Percentiles rank a stretch among this genome's conserved stretches.
These are phyloP conservation scores for Dromaius novaehollandiae DNA, from an alignment of 2,113 vertebrate genomes.

Conservation along the genomic window DNA sequence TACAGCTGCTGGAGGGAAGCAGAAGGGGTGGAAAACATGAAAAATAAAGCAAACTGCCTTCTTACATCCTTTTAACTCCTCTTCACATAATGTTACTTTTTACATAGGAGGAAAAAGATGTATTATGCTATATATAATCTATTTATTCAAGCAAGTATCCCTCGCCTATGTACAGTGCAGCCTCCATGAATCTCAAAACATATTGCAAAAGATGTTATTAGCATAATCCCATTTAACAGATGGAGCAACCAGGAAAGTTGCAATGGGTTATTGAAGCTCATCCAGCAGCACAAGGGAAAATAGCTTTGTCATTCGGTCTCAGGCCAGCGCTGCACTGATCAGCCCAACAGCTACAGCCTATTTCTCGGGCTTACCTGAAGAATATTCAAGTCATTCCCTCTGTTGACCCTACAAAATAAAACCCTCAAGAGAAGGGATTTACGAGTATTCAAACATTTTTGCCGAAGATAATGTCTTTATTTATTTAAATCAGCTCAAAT, in stretches of 20 bases:
- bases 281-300: background rate
- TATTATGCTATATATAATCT: background rate
- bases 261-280: background rate
- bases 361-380: background rate
- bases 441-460: background rate
- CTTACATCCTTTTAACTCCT: background rate
- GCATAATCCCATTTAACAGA: conserved; percentile 18
- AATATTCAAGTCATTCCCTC: background rate
- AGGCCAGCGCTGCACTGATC: background rate
- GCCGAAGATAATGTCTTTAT: background rate
- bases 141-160: background rate
- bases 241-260: conserved; percentile 14
- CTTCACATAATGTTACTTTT: background rate
- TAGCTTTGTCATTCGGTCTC: background rate
- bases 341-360: background rate
- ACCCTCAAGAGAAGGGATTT: background rate
- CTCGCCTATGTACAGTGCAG: background rate
- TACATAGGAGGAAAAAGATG: background rate
- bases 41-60: background rate
- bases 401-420: background rate
- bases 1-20: background rate
- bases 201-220: background rate
- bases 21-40: background rate
- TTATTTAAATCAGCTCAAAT: background rate
- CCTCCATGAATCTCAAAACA: background rate